Percentiles rank a stretch among this genome's conserved stretches.
Conservation (phyloP, 1,140 invertebrate species). For the Bombus superbus region DNA sequence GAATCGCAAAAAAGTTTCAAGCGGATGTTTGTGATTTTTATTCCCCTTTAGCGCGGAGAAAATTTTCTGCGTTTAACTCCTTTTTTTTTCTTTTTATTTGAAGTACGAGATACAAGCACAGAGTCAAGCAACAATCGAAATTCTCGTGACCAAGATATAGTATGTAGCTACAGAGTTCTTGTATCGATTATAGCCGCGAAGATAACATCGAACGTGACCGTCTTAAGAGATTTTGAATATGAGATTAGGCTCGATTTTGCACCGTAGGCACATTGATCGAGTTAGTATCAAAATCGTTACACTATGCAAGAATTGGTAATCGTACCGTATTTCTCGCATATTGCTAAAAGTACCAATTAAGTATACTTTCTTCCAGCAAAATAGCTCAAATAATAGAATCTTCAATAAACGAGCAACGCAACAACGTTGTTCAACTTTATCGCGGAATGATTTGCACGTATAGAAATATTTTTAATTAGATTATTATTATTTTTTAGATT, state of each 20-base stretch:
- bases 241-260: slow-evolving; percentile 25
- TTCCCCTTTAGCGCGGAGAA: neutral
- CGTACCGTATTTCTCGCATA: neutral
- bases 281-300: neutral
- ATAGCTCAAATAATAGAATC: neutral
- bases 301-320: neutral
- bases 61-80: neutral
- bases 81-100: neutral
- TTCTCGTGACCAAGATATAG: neutral
- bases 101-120: neutral
- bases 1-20: neutral
- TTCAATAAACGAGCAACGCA: neutral
- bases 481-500: too few relatives aligned
- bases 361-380: neutral
- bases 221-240: slow-evolving; percentile 25
- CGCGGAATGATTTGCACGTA: neutral
- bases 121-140: neutral
- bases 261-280: slow-evolving; percentile 9
- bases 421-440: neutral
- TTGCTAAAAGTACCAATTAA: neutral
- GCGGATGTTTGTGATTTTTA: neutral
- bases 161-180: too few relatives aligned
- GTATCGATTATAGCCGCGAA: neutral
- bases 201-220: slow-evolving; percentile 52
- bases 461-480: neutral